Percentiles rank a stretch among this genome's conserved stretches.
phyloP scores from a whole-genome alignment of 2,888 invertebrate species.

The Andrena haemorrhoa region DNA sequence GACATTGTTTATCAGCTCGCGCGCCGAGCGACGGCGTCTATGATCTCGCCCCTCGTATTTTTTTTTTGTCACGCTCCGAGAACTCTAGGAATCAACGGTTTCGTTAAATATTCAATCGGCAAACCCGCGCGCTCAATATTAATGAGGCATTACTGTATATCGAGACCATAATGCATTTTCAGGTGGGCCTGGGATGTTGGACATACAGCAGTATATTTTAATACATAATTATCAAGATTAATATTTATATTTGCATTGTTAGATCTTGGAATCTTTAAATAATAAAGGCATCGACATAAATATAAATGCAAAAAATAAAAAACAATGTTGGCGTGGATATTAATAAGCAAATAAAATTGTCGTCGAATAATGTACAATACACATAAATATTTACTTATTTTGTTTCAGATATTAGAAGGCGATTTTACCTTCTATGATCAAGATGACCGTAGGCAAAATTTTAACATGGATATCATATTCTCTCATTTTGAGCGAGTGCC shows the following conservation, averaged over 20 bases:
- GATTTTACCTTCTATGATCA: slow-evolving; percentile 28
- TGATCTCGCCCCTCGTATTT: no score
- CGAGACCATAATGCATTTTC: no score
- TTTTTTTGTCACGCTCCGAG: no score
- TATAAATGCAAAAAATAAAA: not conserved
- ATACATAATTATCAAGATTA: not conserved
- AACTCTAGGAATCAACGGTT: no score
- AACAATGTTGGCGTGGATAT: not conserved
- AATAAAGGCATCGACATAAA: not conserved
- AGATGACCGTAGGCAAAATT: slow-evolving; percentile 67
- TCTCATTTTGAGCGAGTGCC: slow-evolving; percentile 71
- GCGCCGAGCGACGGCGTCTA: no score
- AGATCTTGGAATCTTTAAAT: not conserved
- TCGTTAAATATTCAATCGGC: no score
- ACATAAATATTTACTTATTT: not conserved
- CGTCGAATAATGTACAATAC: not conserved
- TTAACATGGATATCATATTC: slow-evolving; percentile 69
- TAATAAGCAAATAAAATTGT: not conserved
- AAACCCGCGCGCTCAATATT: no score
- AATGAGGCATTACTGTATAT: no score
- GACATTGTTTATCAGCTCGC: no score
- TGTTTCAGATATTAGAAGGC: slow-evolving; percentile 22
- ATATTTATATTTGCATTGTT: not conserved
- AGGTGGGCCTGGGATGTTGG: no score
- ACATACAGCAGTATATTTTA: no score